phyloP scores from a whole-genome alignment of 2,113 vertebrate genomes.

The Fregetta grallaria region DNA sequence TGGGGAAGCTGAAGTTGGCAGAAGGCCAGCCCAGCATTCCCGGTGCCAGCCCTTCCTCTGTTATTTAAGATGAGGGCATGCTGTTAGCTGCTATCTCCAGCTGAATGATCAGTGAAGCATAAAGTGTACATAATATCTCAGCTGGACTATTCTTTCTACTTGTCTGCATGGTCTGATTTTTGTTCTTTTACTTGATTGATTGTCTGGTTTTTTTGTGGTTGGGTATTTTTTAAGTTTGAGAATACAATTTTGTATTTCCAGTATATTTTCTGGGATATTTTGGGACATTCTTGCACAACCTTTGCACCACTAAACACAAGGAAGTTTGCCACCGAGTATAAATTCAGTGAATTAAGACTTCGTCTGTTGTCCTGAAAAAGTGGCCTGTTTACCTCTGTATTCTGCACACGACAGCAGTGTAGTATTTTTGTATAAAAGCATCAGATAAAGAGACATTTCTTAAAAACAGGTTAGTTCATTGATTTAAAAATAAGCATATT shows the following conservation, averaged over 20 bases:
- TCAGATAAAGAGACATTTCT: neutral
- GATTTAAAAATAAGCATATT: neutral
- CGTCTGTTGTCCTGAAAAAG: neutral
- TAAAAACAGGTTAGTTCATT: neutral
- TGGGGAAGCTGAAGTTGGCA: neutral
- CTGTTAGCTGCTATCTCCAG: neutral
- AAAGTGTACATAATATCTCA: slow-evolving; percentile 26
- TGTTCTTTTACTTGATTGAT: neutral
- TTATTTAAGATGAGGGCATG: neutral
- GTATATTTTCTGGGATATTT: neutral
- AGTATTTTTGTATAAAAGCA: neutral
- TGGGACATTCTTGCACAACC: neutral
- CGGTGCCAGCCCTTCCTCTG: neutral
- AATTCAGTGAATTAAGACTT: neutral
- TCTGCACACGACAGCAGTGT: neutral
- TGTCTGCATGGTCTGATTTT: neutral
- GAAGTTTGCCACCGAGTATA: neutral
- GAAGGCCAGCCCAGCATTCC: neutral
- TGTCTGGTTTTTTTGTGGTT: neutral
- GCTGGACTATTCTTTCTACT: neutral
- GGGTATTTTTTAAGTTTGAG: neutral
- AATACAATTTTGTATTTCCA: neutral
- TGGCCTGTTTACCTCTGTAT: neutral
- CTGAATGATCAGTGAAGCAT: neutral
- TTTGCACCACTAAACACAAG: neutral